phyloP scores from a whole-genome alignment of 2,888 invertebrate genomes.

The Eristalis tenax region DNA sequence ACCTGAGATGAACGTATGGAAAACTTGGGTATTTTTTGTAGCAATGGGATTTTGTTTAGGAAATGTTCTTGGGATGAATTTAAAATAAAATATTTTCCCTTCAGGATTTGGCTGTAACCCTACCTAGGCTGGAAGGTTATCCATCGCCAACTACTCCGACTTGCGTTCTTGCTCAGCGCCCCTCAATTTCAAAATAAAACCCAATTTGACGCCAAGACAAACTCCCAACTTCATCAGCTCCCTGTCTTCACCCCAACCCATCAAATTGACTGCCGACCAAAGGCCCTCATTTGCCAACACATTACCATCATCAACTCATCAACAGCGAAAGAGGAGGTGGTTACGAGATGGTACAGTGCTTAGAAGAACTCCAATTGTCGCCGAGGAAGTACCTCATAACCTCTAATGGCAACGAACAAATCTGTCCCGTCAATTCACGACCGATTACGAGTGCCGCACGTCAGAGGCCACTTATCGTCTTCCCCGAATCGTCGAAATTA shows the following conservation, averaged over 20 bases:
- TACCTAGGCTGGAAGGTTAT: too few species aligned
- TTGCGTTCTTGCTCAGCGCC: too few species aligned
- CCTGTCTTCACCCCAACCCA: background rate
- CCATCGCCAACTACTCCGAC: too few species aligned
- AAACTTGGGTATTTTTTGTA: too few species aligned
- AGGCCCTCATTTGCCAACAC: background rate
- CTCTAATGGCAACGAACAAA: background rate
- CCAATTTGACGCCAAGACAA: background rate
- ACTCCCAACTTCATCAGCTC: background rate
- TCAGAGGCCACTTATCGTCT: constrained; percentile 39
- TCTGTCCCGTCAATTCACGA: constrained; percentile 7
- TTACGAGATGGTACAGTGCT: background rate
- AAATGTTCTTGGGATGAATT: too few species aligned
- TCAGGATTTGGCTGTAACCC: too few species aligned
- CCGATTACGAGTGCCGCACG: constrained; percentile 25
- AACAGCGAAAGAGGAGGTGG: background rate
- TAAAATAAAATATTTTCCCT: too few species aligned
- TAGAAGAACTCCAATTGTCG: background rate
- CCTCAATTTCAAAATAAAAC: too few species aligned
- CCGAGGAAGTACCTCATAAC: constrained; percentile 28
- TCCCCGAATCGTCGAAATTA: constrained; percentile 33
- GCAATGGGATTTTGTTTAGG: too few species aligned
- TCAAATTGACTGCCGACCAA: background rate
- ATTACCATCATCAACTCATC: background rate
- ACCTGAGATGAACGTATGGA: too few species aligned